Conservation (phyloP, 2,888 invertebrate genomes). For the Caenorhabditis sp. region DNA sequence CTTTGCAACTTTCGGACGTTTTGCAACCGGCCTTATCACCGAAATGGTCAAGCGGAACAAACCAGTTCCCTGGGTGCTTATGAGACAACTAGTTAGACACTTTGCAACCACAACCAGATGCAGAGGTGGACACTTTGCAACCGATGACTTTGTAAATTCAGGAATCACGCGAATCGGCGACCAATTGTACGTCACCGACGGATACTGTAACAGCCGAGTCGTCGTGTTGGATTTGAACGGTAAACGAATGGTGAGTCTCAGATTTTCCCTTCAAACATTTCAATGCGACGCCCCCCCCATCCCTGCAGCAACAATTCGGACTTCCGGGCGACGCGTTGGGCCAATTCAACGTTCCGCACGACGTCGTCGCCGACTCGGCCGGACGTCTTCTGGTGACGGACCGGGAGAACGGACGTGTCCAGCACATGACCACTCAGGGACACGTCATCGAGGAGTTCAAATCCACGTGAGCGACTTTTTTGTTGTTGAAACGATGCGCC, state of each 20-base stretch:
- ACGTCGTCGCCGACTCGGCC: constrained; percentile 80
- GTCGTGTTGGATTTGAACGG: constrained; percentile 69
- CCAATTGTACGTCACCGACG: constrained; percentile 61
- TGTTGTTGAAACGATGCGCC: background rate
- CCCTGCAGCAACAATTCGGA: constrained; percentile 61
- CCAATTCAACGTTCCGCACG: constrained; percentile 81
- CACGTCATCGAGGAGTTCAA: constrained; percentile 56
- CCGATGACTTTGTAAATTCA: background rate
- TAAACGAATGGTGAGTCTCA: constrained; percentile 41
- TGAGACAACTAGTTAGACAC: too few relatives aligned
- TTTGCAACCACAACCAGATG: too few relatives aligned
- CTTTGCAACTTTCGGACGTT: background rate
- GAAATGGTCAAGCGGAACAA: too few relatives aligned
- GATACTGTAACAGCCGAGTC: constrained; percentile 78
- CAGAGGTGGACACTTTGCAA: too few relatives aligned
- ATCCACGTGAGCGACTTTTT: constrained; percentile 50
- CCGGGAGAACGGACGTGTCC: constrained; percentile 82
- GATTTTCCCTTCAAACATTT: too few relatives aligned
- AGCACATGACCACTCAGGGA: constrained; percentile 68
- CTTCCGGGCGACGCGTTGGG: constrained; percentile 68
- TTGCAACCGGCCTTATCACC: too few relatives aligned
- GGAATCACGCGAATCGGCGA: constrained; percentile 53
- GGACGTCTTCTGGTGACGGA: constrained; percentile 81
- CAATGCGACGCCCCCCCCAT: too few relatives aligned
- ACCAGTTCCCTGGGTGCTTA: too few relatives aligned